Evolutionary conservation across 1,140 invertebrate genomes (phyloP).

Genomic region (Babylonia areolata): DNA sequence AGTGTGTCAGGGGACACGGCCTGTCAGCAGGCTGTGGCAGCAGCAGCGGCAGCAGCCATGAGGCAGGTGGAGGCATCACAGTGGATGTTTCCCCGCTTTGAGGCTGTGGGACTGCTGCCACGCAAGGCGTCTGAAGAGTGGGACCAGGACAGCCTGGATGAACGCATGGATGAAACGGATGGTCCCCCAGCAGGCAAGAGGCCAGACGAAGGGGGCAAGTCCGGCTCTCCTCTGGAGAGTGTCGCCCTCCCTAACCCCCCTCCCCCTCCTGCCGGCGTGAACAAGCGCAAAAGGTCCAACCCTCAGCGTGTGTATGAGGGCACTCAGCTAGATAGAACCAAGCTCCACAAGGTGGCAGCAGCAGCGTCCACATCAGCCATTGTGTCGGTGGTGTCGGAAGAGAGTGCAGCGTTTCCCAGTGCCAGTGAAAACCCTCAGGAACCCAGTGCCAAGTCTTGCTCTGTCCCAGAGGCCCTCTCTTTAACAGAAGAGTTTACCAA

Average conservation of each 20-base stretch:
- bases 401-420: neutral
- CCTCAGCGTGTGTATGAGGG: conserved; percentile 98
- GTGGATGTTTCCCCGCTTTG: conserved; percentile 75
- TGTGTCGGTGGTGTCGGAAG: neutral
- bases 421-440: conserved; percentile 4
- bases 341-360: conserved; percentile 7
- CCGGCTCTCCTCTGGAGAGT: neutral
- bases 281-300: conserved; percentile 91
- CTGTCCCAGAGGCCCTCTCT: neutral
- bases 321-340: conserved; percentile 83
- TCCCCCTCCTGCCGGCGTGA: conserved; percentile 42
- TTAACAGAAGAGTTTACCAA: neutral
- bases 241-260: conserved; percentile 11
- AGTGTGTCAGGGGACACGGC: conserved; percentile 68
- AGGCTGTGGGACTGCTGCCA: conserved; percentile 58
- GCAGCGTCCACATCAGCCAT: neutral
- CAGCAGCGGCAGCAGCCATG: conserved; percentile 36
- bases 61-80: conserved; percentile 58
- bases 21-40: conserved; percentile 40
- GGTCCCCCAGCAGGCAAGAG: conserved; percentile 10
- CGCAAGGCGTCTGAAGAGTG: conserved; percentile 46
- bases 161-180: conserved; percentile 53
- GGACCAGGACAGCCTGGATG: conserved; percentile 55
- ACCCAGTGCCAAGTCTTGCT: conserved; percentile 4
- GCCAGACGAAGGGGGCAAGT: neutral